Evolutionary conservation across 2,888 invertebrate species (phyloP).

Genomic region (Latrodectus elegans): DNA sequence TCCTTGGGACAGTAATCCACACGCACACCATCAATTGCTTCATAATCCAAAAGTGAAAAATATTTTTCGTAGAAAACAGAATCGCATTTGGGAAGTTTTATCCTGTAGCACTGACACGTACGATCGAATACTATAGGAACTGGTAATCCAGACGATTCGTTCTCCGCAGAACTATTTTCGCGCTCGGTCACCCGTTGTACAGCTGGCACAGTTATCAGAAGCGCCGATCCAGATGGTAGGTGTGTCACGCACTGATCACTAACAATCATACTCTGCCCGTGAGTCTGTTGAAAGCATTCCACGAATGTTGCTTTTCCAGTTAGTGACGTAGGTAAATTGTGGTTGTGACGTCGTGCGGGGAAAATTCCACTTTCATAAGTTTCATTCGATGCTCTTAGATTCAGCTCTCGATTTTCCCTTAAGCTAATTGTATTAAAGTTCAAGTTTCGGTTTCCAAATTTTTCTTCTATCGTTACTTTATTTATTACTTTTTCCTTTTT

Average conservation of each 20-base stretch:
- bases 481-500: too few relatives aligned
- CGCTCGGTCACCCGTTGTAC: slow-evolving; percentile 48
- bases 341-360: background rate
- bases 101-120: slow-evolving; percentile 12
- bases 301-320: slow-evolving; percentile 55
- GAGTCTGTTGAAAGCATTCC: slow-evolving; percentile 25
- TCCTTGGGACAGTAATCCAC: slow-evolving; percentile 38
- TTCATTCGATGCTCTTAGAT: background rate
- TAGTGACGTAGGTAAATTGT: slow-evolving; percentile 46
- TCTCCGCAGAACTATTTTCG: slow-evolving; percentile 33
- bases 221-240: slow-evolving; percentile 17
- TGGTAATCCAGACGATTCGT: slow-evolving; percentile 11
- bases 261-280: slow-evolving; percentile 12
- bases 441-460: slow-evolving; percentile 47
- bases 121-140: slow-evolving; percentile 26
- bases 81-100: background rate
- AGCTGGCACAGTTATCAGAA: slow-evolving; percentile 64
- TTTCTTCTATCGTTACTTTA: too few relatives aligned
- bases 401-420: too few relatives aligned
- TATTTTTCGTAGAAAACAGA: background rate
- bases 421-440: background rate
- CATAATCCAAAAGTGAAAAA: slow-evolving; percentile 23
- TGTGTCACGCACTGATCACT: slow-evolving; percentile 25
- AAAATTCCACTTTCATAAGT: slow-evolving; percentile 49
- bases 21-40: slow-evolving; percentile 1